Conservation (phyloP, 2,113 vertebrate genomes). For the Callocephalon fimbriatum region DNA sequence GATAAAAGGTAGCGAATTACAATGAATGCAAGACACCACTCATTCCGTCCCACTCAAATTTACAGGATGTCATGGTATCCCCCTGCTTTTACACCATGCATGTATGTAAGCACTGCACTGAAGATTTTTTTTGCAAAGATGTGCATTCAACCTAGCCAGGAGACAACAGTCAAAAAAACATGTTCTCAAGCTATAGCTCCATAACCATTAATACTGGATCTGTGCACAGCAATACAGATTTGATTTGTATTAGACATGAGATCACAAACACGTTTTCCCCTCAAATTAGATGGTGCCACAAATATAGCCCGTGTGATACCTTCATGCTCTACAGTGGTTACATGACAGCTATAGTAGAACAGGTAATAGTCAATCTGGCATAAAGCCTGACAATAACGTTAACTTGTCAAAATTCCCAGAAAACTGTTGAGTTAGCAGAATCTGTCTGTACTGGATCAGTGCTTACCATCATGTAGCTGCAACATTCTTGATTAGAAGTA, state of each 20-base stretch:
- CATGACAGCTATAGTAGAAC: background rate
- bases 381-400: background rate
- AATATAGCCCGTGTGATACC: background rate
- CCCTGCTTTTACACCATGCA: background rate
- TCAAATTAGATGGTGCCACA: background rate
- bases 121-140: background rate
- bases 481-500: background rate
- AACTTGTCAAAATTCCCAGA: constrained; percentile 31
- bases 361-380: background rate
- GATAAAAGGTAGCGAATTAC: background rate
- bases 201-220: background rate
- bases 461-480: background rate
- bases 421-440: constrained; percentile 27
- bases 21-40: background rate
- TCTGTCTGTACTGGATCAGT: background rate
- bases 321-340: background rate
- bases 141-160: background rate
- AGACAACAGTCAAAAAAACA: background rate
- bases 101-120: accelerated
- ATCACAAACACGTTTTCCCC: background rate
- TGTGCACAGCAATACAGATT: background rate
- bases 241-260: background rate
- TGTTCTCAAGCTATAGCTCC: background rate
- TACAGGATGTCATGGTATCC: accelerated
- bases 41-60: background rate